Evolutionary conservation across 2,797 vertebrate genomes (phyloP).

Genomic region (Emys orbicularis): DNA sequence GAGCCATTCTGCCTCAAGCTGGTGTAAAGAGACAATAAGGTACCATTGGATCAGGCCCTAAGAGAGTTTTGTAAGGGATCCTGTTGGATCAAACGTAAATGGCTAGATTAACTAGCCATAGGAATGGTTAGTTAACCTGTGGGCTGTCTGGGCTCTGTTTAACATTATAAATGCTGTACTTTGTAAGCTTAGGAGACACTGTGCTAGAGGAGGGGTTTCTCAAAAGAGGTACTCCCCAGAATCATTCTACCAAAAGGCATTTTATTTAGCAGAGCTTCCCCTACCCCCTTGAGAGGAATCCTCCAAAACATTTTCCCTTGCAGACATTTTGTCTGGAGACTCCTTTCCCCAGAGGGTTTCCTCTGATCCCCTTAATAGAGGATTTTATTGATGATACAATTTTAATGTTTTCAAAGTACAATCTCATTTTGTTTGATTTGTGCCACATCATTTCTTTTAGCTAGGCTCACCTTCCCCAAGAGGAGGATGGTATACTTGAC

Average conservation of each 20-base stretch:
- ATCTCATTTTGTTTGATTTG: background rate
- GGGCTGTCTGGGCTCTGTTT: background rate
- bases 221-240: background rate
- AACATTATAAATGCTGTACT: background rate
- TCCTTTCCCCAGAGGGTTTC: background rate
- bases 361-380: background rate
- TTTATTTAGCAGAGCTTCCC: background rate
- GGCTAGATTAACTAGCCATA: background rate
- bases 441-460: conserved; percentile 7
- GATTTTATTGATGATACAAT: background rate
- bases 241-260: background rate
- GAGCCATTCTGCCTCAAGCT: background rate
- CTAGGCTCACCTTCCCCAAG: background rate
- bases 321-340: background rate
- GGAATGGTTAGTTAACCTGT: background rate
- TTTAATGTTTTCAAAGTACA: conserved; percentile 24
- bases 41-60: background rate
- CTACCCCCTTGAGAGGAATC: background rate
- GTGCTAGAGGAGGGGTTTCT: background rate
- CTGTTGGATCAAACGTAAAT: background rate
- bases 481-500: background rate
- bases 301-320: background rate
- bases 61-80: background rate
- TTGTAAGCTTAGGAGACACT: background rate
- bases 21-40: background rate